A percentile compares a stretch with the other conserved stretches of the same genome.
Conservation (phyloP, 2,888 invertebrate species). For the Zele albiditarsus region DNA sequence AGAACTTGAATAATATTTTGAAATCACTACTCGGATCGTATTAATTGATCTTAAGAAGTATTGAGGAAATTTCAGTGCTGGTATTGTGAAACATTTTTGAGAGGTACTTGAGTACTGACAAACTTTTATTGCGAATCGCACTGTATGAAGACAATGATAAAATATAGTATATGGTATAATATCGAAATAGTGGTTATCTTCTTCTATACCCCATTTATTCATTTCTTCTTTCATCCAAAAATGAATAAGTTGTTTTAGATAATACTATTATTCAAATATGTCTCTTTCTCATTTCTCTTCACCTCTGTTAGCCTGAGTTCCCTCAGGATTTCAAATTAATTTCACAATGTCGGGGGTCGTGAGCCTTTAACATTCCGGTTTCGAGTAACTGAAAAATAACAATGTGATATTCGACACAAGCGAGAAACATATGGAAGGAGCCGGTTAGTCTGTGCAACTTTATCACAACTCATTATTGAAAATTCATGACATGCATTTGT, state of each 20-base stretch:
- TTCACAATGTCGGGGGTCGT: background rate
- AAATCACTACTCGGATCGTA: background rate
- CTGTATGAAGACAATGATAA: conserved; percentile 7
- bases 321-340: background rate
- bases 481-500: conserved; percentile 37
- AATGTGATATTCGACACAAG: conserved; percentile 21
- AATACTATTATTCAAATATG: background rate
- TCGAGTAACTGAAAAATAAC: conserved; percentile 32
- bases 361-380: conserved; percentile 32
- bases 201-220: background rate
- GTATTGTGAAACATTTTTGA: background rate
- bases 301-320: background rate
- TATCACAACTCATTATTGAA: conserved; percentile 42
- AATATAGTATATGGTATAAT: conserved; percentile 6
- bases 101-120: background rate
- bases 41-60: background rate
- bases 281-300: background rate
- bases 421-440: conserved; percentile 43
- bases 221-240: background rate
- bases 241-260: background rate
- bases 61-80: background rate
- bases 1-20: background rate
- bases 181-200: conserved; percentile 6
- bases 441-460: conserved; percentile 47
- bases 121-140: background rate